These are phyloP conservation scores for Stomatorhinus walkeri DNA, from an alignment of 2,797 vertebrate species.

Conservation along the genomic window DNA sequence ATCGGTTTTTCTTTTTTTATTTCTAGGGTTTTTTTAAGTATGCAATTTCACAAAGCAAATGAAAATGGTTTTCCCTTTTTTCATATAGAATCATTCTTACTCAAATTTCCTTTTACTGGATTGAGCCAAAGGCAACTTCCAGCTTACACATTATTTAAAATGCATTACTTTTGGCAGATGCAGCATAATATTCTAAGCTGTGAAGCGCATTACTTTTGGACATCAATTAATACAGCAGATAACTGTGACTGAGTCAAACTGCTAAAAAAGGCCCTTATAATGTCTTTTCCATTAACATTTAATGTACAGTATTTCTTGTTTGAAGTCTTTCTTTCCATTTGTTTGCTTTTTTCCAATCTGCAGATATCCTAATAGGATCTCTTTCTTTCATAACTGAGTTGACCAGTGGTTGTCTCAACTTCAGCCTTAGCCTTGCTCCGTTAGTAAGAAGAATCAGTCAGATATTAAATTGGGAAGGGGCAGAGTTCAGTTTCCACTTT, in stretches of 20 bases:
- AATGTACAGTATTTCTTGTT: neutral
- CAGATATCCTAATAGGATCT: constrained; percentile 17
- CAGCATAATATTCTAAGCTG: constrained; percentile 26
- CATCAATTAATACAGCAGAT: constrained; percentile 36
- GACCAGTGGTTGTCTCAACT: neutral
- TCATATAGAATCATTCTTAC: constrained; percentile 34
- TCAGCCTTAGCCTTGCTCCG: neutral
- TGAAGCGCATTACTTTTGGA: constrained; percentile 35
- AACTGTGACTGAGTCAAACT: constrained; percentile 2
- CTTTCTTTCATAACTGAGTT: constrained; percentile 13
- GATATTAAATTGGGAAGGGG: neutral
- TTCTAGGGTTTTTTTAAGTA: constrained; percentile 33
- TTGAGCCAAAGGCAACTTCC: constrained; percentile 33
- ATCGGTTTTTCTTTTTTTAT: constrained; percentile 29
- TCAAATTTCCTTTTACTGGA: constrained; percentile 38
- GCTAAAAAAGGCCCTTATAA: neutral
- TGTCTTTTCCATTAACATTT: neutral
- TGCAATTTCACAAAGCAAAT: constrained; percentile 42
- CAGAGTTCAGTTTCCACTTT: neutral
- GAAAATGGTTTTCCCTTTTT: constrained; percentile 23
- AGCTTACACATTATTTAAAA: constrained; percentile 36
- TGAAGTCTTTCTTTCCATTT: neutral
- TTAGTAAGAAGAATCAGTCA: constrained; percentile 17
- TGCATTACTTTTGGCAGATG: constrained; percentile 33
- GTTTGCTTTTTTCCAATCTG: neutral